These are phyloP conservation scores for Elephantulus edwardii DNA, from an alignment of 2,113 vertebrate genomes.

Conservation along the genomic window DNA sequence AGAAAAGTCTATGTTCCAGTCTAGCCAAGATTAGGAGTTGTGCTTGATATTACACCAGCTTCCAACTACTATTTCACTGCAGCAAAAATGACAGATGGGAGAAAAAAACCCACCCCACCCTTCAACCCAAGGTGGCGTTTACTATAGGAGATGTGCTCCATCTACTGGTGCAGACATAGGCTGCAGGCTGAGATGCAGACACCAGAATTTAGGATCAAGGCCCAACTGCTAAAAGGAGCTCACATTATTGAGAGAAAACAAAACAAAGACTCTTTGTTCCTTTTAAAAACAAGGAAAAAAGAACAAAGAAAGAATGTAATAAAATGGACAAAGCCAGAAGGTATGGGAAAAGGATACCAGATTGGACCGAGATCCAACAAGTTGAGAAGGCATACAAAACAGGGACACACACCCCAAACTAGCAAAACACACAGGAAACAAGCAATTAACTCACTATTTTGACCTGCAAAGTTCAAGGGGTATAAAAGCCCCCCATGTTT, in stretches of 20 bases:
- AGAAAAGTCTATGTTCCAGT: slow-evolving; percentile 47
- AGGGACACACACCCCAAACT: not conserved
- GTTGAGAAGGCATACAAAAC: slow-evolving; percentile 12
- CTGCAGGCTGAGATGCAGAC: not conserved
- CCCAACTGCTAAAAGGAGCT: not conserved
- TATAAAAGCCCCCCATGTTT: slow-evolving; percentile 20
- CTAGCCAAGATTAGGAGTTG: slow-evolving; percentile 72
- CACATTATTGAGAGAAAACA: not conserved
- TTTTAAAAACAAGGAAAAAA: not conserved
- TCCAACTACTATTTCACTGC: slow-evolving; percentile 76
- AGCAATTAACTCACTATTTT: slow-evolving; percentile 4
- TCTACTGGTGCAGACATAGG: slow-evolving; percentile 69
- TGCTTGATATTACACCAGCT: slow-evolving; percentile 58
- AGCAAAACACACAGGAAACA: slow-evolving; percentile 17
- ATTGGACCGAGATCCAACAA: not conserved
- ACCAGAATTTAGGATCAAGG: not conserved
- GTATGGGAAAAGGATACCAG: not conserved
- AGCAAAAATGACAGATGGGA: slow-evolving; percentile 73
- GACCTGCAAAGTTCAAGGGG: slow-evolving; percentile 34
- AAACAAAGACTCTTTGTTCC: not conserved
- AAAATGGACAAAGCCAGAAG: slow-evolving; percentile 31
- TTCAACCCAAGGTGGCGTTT: not conserved
- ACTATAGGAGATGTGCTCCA: slow-evolving; percentile 79
- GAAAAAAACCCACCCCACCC: slow-evolving; percentile 7
- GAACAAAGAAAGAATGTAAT: not conserved